Percentiles rank a stretch among this genome's conserved stretches.
Evolutionary conservation across 1,140 invertebrate genomes (phyloP).

Genomic region (Listronotus oregonensis): DNA sequence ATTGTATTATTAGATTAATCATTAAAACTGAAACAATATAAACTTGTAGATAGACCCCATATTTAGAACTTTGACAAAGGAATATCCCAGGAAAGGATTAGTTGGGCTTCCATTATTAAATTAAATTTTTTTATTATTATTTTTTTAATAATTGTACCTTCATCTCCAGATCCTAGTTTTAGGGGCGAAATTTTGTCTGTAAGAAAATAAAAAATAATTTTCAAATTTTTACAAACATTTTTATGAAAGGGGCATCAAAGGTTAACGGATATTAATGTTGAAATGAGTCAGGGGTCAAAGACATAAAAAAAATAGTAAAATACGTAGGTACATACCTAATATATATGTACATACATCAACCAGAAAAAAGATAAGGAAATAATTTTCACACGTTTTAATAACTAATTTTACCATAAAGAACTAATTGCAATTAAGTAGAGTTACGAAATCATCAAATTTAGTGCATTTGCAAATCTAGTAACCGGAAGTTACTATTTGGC

Average conservation of each 20-base stretch:
- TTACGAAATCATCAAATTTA: conserved; percentile 19
- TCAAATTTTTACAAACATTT: conserved; percentile 4
- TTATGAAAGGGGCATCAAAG: conserved; percentile 6
- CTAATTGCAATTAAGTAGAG: conserved; percentile 29
- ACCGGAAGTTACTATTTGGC: conserved; percentile 20
- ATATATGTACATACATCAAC: no score
- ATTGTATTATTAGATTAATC: no score
- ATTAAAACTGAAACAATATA: no score
- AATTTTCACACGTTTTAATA: no score
- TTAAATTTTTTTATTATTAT: neutral
- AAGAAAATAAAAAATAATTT: conserved; percentile 30
- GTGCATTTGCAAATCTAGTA: conserved; percentile 14
- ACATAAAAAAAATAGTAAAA: no score
- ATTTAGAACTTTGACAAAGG: no score
- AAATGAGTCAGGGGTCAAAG: conserved; percentile 4
- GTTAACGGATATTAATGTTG: conserved; percentile 4
- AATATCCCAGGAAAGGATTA: conserved; percentile 6
- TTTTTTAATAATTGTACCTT: conserved; percentile 23
- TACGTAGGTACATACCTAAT: no score
- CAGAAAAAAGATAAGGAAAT: no score
- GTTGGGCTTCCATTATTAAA: neutral
- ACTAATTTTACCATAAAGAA: no score
- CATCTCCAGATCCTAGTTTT: conserved; percentile 29
- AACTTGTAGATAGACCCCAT: no score
- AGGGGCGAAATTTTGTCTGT: conserved; percentile 25